phyloP scores from a whole-genome alignment of 2,888 invertebrate species.

The Andrena chrysosceles region DNA sequence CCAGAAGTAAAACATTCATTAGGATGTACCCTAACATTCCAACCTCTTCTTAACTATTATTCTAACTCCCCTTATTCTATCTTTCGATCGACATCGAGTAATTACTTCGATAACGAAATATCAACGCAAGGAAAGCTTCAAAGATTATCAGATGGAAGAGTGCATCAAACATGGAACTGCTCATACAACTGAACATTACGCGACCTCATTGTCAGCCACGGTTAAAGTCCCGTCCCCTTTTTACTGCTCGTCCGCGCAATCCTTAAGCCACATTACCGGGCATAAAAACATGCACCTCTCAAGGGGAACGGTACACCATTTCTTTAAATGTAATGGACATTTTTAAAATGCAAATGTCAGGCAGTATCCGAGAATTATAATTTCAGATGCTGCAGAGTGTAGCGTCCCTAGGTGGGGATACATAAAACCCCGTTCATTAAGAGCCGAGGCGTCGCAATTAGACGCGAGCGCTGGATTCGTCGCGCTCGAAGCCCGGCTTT shows the following conservation, averaged over 20 bases:
- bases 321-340: neutral
- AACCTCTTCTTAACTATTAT: no score
- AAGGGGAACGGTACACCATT: neutral
- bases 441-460: slow-evolving; percentile 12
- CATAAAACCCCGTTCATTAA: slow-evolving; percentile 7
- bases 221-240: no score
- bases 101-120: no score
- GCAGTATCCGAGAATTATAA: neutral
- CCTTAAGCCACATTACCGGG: no score
- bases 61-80: no score
- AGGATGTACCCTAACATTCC: neutral
- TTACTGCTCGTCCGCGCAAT: no score
- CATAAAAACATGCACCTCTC: neutral
- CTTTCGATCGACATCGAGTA: no score
- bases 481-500: neutral
- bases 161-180: no score
- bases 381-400: slow-evolving; percentile 2
- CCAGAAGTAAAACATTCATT: slow-evolving; percentile 47
- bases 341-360: slow-evolving; percentile 4
- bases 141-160: no score
- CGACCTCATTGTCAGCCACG: no score
- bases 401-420: neutral
- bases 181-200: no score
- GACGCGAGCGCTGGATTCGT: neutral
- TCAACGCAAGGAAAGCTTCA: no score